Evolutionary conservation across 2,888 invertebrate genomes (phyloP), one percentile per base, ranked within the genome.

Genomic region (Eucera pruinosa): DNA sequence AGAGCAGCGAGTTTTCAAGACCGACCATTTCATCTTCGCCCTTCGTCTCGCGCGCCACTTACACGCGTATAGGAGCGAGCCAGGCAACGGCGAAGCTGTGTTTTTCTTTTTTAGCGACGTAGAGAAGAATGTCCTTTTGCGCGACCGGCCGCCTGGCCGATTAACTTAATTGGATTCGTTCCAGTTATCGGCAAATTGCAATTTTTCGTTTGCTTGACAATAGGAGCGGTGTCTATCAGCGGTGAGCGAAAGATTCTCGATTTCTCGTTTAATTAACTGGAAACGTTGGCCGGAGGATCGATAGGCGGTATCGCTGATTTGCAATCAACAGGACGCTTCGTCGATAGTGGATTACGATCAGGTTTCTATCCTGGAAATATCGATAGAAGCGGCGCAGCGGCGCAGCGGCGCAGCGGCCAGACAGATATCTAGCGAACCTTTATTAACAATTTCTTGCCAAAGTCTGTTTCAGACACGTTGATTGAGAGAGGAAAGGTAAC

Each of bases 1-100:
- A 45, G 67, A 33, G 58, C 11, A 43, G 39, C 70, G 27, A 23
- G 45, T n/a, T 55, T 55, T 39, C 23, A 5, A 13, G 5, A 30
- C 18, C 18, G 5, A 13, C 30, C 2, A 2, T 50, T n/a, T 7
- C 2, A 15, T 27, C 23, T 58, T 27, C n/a, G 3, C 20, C 7
- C 25, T n/a, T 13, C 25, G 11, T 7, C 6, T 18, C 5, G 13
- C n/a, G n/a, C n/a, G n/a, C n/a, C n/a, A n/a, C n/a, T n/a, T n/a
- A n/a, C n/a, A n/a, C n/a, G n/a, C n/a, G n/a, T n/a, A n/a, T n/a
- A n/a, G n/a, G n/a, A n/a, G n/a, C n/a, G n/a, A n/a, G n/a, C n/a
- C n/a, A n/a, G n/a, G n/a, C n/a, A n/a, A n/a, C n/a, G n/a, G n/a
- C n/a, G n/a, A n/a, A n/a, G n/a, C n/a, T n/a, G n/a, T n/a, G n/a